Evolutionary conservation across 2,113 vertebrate genomes (phyloP), one percentile per base, ranked within the genome.

Genomic region (Plecotus auritus): DNA sequence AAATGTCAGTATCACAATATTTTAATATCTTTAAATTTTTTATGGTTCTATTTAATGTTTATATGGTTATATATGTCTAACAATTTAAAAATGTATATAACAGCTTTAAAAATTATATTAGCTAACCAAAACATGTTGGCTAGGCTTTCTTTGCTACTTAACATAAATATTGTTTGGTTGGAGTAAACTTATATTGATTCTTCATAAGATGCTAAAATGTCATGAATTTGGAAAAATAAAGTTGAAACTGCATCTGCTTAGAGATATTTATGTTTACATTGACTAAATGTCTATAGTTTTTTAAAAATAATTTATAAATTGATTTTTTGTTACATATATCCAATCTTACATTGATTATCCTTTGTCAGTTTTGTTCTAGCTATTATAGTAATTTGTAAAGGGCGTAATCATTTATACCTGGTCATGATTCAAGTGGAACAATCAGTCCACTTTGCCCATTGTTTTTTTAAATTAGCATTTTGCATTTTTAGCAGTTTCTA

Each of bases 21-120:
- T 93, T 89, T 96, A 93, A 84, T 91, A 61, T 73, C 87, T 94
- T 85, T 37, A 1, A 74, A 86, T 95, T 95, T 80, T 96, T 95
- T 92, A 94, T 73, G 73, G 51, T 73, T 77, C 9, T 72, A 74
- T 56, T 88, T 97, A 73, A 90, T 95, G 56, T 86, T 92, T 94
- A 73, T 90, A 69, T 91, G 72, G 49, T 91, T 85, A 89, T 94
- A 47, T 85, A 84, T 95, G 45, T 70, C 32, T 90, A 94, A 90
- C 30, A 82, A 87, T 77, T 95, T 69, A 49, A 88, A 97, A 87
- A 77, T 37, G 47, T 56, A 37, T 87, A 76, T 37, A 91, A 74
- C 49, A 77, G 5, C 30, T 88, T 96, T 94, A 32, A 96, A 94
- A 92, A 81, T 73, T 95, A 49, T 83, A 49, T 85, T 51, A 90